Conservation (phyloP, 1,140 invertebrate species). For the Orius laevigatus region DNA sequence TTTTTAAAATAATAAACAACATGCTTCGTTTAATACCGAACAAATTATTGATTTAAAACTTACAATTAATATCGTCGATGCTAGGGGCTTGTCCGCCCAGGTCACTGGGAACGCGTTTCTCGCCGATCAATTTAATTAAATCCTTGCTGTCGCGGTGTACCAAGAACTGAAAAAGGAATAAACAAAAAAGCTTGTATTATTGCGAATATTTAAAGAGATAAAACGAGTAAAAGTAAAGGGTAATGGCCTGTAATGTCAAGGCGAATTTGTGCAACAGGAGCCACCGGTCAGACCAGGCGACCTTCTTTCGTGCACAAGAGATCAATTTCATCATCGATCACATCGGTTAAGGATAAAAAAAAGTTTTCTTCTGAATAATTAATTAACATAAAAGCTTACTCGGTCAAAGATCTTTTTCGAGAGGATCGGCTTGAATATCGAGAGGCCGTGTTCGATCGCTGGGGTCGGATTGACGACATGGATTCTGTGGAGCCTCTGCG, state of each 20-base stretch:
- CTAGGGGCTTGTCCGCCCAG: slow-evolving; percentile 19
- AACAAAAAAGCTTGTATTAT: not conserved
- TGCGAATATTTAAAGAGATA: not conserved
- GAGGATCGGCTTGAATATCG: slow-evolving; percentile 43
- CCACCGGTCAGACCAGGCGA: not conserved
- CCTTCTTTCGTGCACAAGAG: too few relatives aligned
- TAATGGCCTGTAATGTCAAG: too few relatives aligned
- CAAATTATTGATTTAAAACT: slow-evolving; percentile 9
- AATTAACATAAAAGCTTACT: slow-evolving; percentile 28
- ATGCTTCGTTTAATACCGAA: too few relatives aligned
- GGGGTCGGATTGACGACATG: slow-evolving; percentile 44
- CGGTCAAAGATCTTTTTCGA: slow-evolving; percentile 42
- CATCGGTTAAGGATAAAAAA: not conserved
- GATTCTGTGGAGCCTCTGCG: slow-evolving; percentile 39
- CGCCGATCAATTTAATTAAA: slow-evolving; percentile 18
- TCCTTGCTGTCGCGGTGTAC: slow-evolving; percentile 20
- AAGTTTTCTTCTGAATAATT: too few relatives aligned
- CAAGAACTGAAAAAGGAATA: slow-evolving; percentile 17
- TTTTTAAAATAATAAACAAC: too few relatives aligned
- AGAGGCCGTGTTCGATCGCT: slow-evolving; percentile 41
- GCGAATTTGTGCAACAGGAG: too few relatives aligned
- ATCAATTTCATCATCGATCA: not conserved
- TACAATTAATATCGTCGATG: slow-evolving; percentile 19
- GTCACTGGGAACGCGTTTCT: slow-evolving; percentile 20
- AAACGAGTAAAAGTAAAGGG: too few relatives aligned